Conservation (phyloP, 2,797 vertebrate species). For the Scleropages formosus region DNA sequence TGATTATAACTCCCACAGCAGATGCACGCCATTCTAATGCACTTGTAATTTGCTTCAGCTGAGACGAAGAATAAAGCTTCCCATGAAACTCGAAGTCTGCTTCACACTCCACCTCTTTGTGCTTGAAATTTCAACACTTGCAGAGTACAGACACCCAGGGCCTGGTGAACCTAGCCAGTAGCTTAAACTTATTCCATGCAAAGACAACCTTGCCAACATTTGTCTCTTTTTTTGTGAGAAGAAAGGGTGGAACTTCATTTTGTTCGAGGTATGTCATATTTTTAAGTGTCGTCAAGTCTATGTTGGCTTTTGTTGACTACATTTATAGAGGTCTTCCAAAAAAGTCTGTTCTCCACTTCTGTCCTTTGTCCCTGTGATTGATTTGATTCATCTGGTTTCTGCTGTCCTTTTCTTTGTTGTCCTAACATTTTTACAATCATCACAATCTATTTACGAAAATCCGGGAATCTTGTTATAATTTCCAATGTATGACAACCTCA, state of each 20-base stretch:
- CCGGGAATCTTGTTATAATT: too few relatives aligned
- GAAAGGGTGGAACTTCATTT: neutral
- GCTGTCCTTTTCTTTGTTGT: too few relatives aligned
- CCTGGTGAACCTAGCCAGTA: too few relatives aligned
- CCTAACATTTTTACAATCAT: too few relatives aligned
- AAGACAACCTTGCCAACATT: neutral
- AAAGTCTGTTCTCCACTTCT: too few relatives aligned
- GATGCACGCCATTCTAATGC: neutral
- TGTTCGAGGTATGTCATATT: neutral
- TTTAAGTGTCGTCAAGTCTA: neutral
- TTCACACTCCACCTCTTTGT: neutral
- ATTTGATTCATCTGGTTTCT: too few relatives aligned
- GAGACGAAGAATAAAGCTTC: neutral
- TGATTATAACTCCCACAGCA: neutral
- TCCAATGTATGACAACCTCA: too few relatives aligned
- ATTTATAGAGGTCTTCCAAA: too few relatives aligned
- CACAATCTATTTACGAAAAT: too few relatives aligned
- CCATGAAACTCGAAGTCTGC: neutral
- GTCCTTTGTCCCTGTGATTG: too few relatives aligned
- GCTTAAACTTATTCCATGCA: too few relatives aligned
- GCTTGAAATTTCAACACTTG: neutral
- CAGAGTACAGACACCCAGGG: neutral
- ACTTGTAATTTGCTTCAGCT: slow-evolving; percentile 10
- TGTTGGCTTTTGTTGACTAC: too few relatives aligned
- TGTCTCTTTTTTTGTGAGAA: neutral